Evolutionary conservation across 2,797 vertebrate genomes (phyloP).

Genomic region (Scolopax bukidnonensis): DNA sequence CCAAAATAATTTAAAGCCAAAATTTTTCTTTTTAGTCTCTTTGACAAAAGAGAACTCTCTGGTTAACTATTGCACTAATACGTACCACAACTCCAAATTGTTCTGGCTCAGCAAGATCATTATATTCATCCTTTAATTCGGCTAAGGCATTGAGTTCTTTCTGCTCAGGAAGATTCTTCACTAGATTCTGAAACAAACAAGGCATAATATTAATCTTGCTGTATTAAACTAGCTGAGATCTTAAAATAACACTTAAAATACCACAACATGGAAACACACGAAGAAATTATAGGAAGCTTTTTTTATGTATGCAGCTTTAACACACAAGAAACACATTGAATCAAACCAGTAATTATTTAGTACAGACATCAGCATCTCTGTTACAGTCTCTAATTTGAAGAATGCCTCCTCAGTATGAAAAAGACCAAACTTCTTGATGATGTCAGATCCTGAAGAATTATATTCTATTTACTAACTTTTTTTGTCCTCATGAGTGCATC

Average conservation of each 20-base stretch:
- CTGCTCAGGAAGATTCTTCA: constrained; percentile 97
- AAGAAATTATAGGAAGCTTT: not conserved
- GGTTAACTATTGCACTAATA: constrained; percentile 43
- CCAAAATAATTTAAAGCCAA: not conserved
- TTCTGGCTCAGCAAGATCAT: constrained; percentile 94
- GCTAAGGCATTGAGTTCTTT: constrained; percentile 91
- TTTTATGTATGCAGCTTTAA: not conserved
- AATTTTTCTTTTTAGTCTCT: not conserved
- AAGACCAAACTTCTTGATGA: not conserved
- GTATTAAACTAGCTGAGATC: not conserved
- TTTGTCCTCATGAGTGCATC: not conserved
- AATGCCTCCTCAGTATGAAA: not conserved
- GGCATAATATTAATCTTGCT: constrained; percentile 3
- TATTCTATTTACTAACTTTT: not conserved
- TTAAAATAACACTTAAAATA: constrained; percentile 42
- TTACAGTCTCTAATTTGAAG: not conserved
- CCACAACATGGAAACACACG: not conserved
- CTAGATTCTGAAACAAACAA: constrained; percentile 87
- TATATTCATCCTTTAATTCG: constrained; percentile 91
- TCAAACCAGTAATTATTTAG: constrained; percentile 54
- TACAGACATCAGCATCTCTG: constrained; percentile 4
- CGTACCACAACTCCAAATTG: constrained; percentile 98
- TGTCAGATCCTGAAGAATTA: not conserved
- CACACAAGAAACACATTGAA: constrained; percentile 23
- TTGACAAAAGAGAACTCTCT: not conserved